Evolutionary conservation across 2,113 vertebrate genomes (phyloP), one percentile per base, ranked within the genome.

Genomic region (Phaethon lepturus): DNA sequence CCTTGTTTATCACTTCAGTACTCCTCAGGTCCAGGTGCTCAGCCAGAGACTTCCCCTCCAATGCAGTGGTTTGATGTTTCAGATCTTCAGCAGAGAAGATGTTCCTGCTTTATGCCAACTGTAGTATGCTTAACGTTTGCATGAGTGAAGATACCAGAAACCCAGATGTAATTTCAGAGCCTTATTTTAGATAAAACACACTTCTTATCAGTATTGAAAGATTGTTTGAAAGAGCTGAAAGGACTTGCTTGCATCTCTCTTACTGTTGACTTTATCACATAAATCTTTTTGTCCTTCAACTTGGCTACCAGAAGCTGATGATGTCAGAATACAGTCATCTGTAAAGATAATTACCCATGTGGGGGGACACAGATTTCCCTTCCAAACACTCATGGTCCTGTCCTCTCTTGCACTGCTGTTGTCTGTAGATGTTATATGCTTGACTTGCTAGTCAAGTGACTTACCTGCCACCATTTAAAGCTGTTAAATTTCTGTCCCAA

Each of bases 1-100:
- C 5, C 66, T 88, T 94, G 92, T 96, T 97, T 92, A 66, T 90
- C 71, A 75, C 60, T 93, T 84, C 7, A 15, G 60, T 29, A 14
- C 68, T 75, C 38, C 53, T 60, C 13, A 23, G 24, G 42, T 88
- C 78, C 93, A 96, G 90, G 90, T 97, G 96, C 90, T 95, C 59
- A 80, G 75, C 19, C 40, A 42, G 74, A 2, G 24, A 92, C 90
- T 97, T 95, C 92, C 90, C 87, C 87, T 67, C 17, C 28, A 45
- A 17, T 0, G 2, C 33, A 50, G 58, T 69, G 55, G n/a, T 55
- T 93, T 90, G 79, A 53, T 35, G 49, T 58, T 93, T 92, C 44
- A 86, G 35, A 64, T 86, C 40, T 79, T 93, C 33, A 67, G 66
- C 72, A 90, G 87, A 44, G 75, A 79, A 90, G 33, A 35, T 88